phyloP scores from a whole-genome alignment of 2,113 vertebrate species.

The Myanophis thanlyinensis region DNA sequence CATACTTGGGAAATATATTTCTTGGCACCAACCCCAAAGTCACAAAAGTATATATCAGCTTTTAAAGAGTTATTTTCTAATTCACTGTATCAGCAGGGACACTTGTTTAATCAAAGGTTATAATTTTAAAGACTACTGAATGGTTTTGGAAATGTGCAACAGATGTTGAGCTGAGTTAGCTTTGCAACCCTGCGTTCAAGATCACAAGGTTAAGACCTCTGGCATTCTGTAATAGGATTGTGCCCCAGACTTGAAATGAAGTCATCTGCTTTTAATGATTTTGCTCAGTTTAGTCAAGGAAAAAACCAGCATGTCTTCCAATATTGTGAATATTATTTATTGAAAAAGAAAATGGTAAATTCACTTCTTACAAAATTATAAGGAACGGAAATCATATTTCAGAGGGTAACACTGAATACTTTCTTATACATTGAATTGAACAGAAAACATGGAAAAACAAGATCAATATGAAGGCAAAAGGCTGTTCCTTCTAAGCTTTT shows the following conservation, averaged over 20 bases:
- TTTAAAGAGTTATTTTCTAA: slow-evolving; percentile 15
- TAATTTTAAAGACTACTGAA: slow-evolving; percentile 43
- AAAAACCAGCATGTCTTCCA: slow-evolving; percentile 65
- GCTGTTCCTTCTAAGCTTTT: slow-evolving; percentile 30
- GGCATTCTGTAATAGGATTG: slow-evolving; percentile 59
- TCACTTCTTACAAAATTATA: slow-evolving; percentile 42
- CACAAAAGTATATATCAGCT: background rate
- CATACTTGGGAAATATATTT: background rate
- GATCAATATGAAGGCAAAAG: slow-evolving; percentile 42
- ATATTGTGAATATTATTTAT: slow-evolving; percentile 46
- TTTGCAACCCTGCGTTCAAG: slow-evolving; percentile 34
- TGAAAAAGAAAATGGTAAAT: slow-evolving; percentile 52
- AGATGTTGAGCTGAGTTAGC: slow-evolving; percentile 47
- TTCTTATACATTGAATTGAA: background rate
- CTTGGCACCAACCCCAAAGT: background rate
- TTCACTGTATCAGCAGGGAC: background rate
- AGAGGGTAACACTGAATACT: slow-evolving; percentile 40
- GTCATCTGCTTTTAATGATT: slow-evolving; percentile 63
- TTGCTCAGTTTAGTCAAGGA: slow-evolving; percentile 61
- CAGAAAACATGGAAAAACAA: slow-evolving; percentile 45
- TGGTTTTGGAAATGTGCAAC: slow-evolving; percentile 47
- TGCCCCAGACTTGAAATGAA: slow-evolving; percentile 57
- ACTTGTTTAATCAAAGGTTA: slow-evolving; percentile 23
- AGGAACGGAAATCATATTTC: slow-evolving; percentile 28
- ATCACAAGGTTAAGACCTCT: slow-evolving; percentile 64